Conservation (phyloP, 2,113 vertebrate genomes). For the Probosciger aterrimus region DNA sequence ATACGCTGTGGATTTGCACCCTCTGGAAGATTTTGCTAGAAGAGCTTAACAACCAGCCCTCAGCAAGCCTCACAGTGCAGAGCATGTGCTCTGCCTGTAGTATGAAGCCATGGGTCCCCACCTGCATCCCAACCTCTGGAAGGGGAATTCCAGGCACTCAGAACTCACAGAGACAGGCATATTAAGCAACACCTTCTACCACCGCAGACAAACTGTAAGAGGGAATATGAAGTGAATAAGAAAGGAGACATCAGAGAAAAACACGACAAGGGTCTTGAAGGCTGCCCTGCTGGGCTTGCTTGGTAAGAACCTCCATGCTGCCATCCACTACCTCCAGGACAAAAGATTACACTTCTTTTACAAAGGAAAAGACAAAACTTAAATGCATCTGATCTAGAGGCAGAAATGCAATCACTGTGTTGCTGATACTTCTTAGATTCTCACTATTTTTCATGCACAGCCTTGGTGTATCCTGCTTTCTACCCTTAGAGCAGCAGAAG, state of each 20-base stretch:
- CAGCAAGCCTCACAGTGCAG: accelerated
- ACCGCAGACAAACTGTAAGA: too few relatives aligned
- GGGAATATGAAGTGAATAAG: not conserved
- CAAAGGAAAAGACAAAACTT: not conserved
- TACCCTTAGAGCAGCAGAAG: not conserved
- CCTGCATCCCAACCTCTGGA: accelerated
- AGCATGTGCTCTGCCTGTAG: accelerated
- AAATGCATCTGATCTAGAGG: not conserved
- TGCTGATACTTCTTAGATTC: accelerated
- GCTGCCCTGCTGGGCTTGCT: not conserved
- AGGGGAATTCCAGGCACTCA: too few relatives aligned
- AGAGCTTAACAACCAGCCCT: not conserved
- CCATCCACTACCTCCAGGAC: not conserved
- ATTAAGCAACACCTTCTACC: not conserved
- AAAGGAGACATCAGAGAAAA: not conserved
- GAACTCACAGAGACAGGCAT: accelerated
- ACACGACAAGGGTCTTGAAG: accelerated
- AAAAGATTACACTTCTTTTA: not conserved
- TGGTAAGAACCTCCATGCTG: accelerated
- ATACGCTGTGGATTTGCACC: not conserved
- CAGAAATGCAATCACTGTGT: accelerated
- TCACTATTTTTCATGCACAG: not conserved
- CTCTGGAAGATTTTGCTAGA: too few relatives aligned
- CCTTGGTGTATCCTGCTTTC: not conserved
- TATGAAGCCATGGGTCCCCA: too few relatives aligned